phyloP scores from a whole-genome alignment of 23 tunicate species.

The Pegea sp. region DNA sequence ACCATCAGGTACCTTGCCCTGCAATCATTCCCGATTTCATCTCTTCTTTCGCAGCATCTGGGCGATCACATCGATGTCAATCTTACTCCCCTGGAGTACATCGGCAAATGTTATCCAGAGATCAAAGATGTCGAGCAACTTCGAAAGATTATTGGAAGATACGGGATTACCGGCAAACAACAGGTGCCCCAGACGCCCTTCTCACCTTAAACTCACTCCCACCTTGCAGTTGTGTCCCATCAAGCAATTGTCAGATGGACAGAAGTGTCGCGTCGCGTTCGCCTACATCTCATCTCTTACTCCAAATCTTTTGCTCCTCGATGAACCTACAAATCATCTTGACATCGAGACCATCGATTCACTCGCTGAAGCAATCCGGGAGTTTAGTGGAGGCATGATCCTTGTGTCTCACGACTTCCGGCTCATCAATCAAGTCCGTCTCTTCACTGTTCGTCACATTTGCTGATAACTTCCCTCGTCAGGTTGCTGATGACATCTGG shows the following conservation, averaged over 20 bases:
- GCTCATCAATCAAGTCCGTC: conserved; percentile 43
- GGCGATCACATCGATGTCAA: conserved; percentile 48
- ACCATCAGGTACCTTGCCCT: conserved; percentile 38
- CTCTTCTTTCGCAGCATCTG: conserved; percentile 28
- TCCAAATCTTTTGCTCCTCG: conserved; percentile 65
- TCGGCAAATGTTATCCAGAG: conserved; percentile 60
- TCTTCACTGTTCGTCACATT: neutral
- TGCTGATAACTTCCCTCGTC: neutral
- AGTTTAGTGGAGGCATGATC: conserved; percentile 69
- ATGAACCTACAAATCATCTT: conserved; percentile 93
- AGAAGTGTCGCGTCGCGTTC: conserved; percentile 73
- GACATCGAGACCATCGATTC: conserved; percentile 95
- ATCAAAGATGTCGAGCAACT: conserved; percentile 50
- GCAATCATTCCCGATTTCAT: neutral
- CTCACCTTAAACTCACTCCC: neutral
- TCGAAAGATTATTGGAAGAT: conserved; percentile 61
- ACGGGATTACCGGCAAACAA: conserved; percentile 85
- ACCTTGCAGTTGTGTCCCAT: conserved; percentile 38
- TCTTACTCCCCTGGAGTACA: conserved; percentile 71
- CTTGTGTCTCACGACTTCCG: conserved; percentile 92
- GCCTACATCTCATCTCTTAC: conserved; percentile 68
- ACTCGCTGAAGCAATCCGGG: conserved; percentile 77
- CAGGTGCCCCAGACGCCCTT: too few relatives aligned
- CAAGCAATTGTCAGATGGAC: conserved; percentile 49
- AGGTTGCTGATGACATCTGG: conserved; percentile 66